Evolutionary conservation across 2,113 vertebrate genomes (phyloP), one percentile per base, ranked within the genome.

Genomic region (Odontesthes bonariensis): DNA sequence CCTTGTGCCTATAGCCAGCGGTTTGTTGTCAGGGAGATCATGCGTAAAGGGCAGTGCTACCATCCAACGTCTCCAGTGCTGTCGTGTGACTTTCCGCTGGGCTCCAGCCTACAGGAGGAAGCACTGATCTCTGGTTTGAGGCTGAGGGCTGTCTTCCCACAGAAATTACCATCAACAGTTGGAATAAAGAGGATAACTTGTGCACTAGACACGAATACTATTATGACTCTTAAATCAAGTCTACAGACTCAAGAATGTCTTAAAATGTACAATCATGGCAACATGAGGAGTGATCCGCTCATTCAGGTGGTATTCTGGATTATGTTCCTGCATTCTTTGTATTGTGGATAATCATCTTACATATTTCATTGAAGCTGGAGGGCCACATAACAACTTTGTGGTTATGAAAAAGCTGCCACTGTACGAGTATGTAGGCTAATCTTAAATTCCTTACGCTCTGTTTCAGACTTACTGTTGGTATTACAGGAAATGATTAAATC

Each of bases 11-110:
- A 7, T 0, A 32, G 59, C 59, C 6, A 19, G 47, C 16, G 16
- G n/a, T 51, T 33, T 27, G 77, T 66, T 6, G 51, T 20, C 67
- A 55, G 16, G 56, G 69, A 14, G 67, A 69, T 54, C 6, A n/a
- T 49, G 49, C 20, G 19, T 53, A 64, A 71, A 63, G 47, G 42
- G 35, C 55, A 79, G 52, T 44, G 32, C 73, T 31, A 3, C 62
- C 46, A 32, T 27, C 56, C 19, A 17, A 19, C 16, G 6, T 32
- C 54, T 57, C 12, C 31, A 11, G 19, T 19, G 67, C 47, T 1
- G 40, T 27, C 11, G 33, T 69, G 70, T n/a, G 52, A 69, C 31
- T 62, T 13, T 19, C 40, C 12, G n/a, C n/a, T 42, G 19, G 51
- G 47, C 22, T 17, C 54, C 53, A 49, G 44, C 53, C 47, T 52